Evolutionary conservation across 2,888 invertebrate genomes (phyloP), one percentile per base, ranked within the genome.

Genomic region (Adelphocoris suturalis): DNA sequence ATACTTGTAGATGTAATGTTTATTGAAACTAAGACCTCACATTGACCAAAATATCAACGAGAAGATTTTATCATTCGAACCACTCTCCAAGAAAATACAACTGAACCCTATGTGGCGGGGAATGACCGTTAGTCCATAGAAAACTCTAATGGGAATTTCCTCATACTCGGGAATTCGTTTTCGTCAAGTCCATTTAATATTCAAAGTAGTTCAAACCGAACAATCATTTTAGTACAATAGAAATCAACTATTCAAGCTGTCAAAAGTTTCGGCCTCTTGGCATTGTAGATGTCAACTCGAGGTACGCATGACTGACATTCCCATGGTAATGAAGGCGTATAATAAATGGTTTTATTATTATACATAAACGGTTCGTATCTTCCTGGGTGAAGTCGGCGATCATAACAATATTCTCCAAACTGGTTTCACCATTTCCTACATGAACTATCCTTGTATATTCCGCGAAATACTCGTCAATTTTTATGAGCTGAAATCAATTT

Each of bases 221-320:
- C 23, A 68, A 23, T 68, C 23, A 27, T 68, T 68, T 68, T 7
- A 0, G 23, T 68, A 23, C 68, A 68, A 68, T 68, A 23, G 68
- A 19, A 23, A 68, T 23, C 68, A 3, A 68, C 68, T 68, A 68
- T 23, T 68, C 68, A 68, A 23, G 23, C 68, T 68, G 68, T 68
- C 68, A 68, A 68, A 68, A 68, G 23, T 27, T 68, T 9, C 23
- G 61, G 23, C 23, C 5, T 9, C 23, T 23, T 27, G 68, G 5
- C 68, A 68, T 68, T 68, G 13, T 5, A 27, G 1, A 9, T 68
- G 68, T 23, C 68, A 23, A 68, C n/a, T 4, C 68, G 3, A 23
- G 19, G 61, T 61, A 61, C n/a, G 61, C n/a, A 68, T 68, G 68
- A 68, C 68, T 68, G 68, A 19, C 68, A 11, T 68, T 23, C 68